These are phyloP conservation scores for Mesoligia furuncula DNA, from an alignment of 2,888 invertebrate species.

Conservation along the genomic window DNA sequence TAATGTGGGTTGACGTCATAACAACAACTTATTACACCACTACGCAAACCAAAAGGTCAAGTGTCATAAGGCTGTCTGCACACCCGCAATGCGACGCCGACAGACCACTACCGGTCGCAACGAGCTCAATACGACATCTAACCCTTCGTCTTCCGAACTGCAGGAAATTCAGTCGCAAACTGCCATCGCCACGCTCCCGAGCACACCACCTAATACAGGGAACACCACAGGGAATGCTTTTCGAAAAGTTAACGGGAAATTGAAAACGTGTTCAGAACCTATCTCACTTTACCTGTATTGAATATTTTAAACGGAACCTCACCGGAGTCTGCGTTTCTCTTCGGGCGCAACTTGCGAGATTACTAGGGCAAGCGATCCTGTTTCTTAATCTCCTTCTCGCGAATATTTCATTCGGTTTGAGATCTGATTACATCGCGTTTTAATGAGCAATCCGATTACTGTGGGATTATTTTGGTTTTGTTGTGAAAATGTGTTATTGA, in stretches of 20 bases:
- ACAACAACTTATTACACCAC: background rate
- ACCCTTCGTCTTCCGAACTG: background rate
- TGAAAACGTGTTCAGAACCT: constrained; percentile 60
- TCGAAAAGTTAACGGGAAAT: constrained; percentile 56
- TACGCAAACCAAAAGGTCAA: constrained; percentile 16
- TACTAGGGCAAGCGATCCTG: constrained; percentile 37
- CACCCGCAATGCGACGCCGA: constrained; percentile 17
- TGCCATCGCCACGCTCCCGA: background rate
- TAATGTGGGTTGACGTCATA: constrained; percentile 18
- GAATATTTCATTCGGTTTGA: constrained; percentile 55
- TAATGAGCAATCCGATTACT: constrained; percentile 46
- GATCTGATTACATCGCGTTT: constrained; percentile 56
- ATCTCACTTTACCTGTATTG: constrained; percentile 57
- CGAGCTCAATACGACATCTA: background rate
- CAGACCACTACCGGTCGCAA: background rate
- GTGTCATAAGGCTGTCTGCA: constrained; percentile 11
- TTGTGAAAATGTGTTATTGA: background rate
- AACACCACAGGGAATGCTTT: constrained; percentile 21
- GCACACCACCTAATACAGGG: background rate
- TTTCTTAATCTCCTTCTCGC: constrained; percentile 45
- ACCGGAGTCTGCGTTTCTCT: background rate
- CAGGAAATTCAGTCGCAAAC: constrained; percentile 21
- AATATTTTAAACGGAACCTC: constrained; percentile 60
- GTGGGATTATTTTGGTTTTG: constrained; percentile 13
- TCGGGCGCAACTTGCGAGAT: constrained; percentile 45